Conservation (phyloP, 2,797 vertebrate genomes). For the Lophotriccus pileatus region DNA sequence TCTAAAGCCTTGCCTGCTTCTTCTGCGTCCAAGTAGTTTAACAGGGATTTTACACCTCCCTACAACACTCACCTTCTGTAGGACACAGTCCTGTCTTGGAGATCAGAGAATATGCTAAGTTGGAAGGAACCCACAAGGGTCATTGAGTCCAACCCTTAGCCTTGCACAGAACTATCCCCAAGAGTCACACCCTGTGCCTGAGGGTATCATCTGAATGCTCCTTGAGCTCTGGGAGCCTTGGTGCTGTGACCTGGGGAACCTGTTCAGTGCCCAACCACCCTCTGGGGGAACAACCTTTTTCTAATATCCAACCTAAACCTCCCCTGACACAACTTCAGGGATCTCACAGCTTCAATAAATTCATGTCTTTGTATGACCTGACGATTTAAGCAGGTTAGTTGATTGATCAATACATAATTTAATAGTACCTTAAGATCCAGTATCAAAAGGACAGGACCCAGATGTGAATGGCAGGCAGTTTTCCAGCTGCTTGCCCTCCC, state of each 20-base stretch:
- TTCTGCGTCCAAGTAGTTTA: background rate
- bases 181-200: background rate
- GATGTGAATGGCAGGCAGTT: background rate
- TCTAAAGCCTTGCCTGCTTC: background rate
- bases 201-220: background rate
- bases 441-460: background rate
- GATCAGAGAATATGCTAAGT: background rate
- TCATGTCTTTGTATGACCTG: background rate
- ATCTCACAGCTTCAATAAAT: background rate
- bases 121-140: background rate
- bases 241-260: background rate
- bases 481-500: background rate
- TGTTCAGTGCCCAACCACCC: background rate
- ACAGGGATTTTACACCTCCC: background rate
- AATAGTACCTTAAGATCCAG: background rate
- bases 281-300: too few species aligned
- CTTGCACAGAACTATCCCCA: background rate
- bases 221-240: background rate
- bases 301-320: background rate
- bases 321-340: background rate
- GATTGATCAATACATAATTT: background rate
- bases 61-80: background rate
- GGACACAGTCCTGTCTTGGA: background rate
- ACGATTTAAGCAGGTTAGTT: background rate
- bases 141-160: background rate